These are phyloP conservation scores for Paedocypris sp. DNA, from an alignment of 2,113 vertebrate species.

Conservation along the genomic window DNA sequence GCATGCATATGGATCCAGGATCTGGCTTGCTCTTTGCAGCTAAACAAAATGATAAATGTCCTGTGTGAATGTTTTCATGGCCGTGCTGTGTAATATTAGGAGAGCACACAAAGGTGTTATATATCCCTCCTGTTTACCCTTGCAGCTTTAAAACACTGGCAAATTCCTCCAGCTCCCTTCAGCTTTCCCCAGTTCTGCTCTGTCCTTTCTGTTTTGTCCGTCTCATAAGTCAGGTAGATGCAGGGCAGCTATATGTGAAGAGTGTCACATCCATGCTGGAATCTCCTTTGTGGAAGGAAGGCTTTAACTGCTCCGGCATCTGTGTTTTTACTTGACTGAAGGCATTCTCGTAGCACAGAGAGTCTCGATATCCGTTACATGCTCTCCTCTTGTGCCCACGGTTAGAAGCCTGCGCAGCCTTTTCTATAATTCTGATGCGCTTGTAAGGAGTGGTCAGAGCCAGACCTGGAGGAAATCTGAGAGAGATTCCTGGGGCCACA, in stretches of 20 bases:
- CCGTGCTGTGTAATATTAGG: constrained; percentile 27
- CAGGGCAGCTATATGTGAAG: constrained; percentile 49
- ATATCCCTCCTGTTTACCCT: constrained; percentile 49
- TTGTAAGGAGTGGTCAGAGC: constrained; percentile 36
- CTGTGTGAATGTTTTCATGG: constrained; percentile 13
- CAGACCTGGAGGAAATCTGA: constrained; percentile 59
- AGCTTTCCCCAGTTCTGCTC: constrained; percentile 9
- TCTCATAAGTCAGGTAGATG: constrained; percentile 33
- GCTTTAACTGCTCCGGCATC: constrained; percentile 39
- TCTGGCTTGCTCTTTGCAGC: background rate
- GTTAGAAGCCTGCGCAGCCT: constrained; percentile 4
- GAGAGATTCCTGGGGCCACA: constrained; percentile 68
- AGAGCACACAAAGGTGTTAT: constrained; percentile 44
- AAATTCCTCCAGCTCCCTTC: constrained; percentile 26
- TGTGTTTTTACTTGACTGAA: constrained; percentile 32
- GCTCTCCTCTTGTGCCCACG: background rate
- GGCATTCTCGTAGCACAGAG: constrained; percentile 9
- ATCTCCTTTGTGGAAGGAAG: constrained; percentile 49
- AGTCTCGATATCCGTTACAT: background rate
- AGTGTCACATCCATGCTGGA: constrained; percentile 56
- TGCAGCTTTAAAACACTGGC: constrained; percentile 49
- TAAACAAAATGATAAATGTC: background rate
- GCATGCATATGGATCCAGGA: constrained; percentile 1
- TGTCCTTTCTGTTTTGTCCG: background rate
- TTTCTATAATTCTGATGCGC: constrained; percentile 13